Base-by-base conservation (phyloP, 1,140 invertebrate species). In the Dinothrombium tinctorium region DNA sequence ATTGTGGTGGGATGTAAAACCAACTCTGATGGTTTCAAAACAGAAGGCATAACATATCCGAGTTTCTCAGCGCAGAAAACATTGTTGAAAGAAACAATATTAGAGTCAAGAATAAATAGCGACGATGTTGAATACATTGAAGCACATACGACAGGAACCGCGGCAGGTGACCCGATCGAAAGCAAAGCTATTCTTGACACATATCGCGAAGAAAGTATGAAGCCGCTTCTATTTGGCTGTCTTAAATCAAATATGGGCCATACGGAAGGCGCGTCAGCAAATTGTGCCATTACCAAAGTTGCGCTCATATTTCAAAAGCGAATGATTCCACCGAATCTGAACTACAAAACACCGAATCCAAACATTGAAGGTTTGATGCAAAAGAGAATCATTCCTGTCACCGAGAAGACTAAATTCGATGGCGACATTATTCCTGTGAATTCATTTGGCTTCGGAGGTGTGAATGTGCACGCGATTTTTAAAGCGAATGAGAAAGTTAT, bases 191-290 rank as follows among this genome's bases (percentile, higher is more conserved):
- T 92, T 12, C 72, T 80, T 15, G 69, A 72, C 49, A 66, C 84
- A 3, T 74, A 89, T 51, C 79, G 76, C 44, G 68, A 64, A 4
- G 68, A 68, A 4, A 61, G 51, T 20, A 41, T 68, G 12, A 59
- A 57, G 0, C 81, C 86, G 2, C 60, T 96, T 17, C 56, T 90
- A 2, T 73, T 98, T 52, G 90, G 90, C 2, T 92, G 87, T 0
- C 76, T 92, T 0, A 98, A 98, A 56, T 89, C 83, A 1, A 98
- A 95, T 59, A 92, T 95, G 81, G 90, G 90, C 0, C 90, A 98
- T 53, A 73, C 86, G 3, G 89, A 96, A 59, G 76, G 84, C 4
- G 82, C 84, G 0, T 94, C 86, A 21, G 49, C 83, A 43, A 58
- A 81, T 81, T 26, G 55, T 90, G 0, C 82, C 80, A 53, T 77